Percentiles rank a stretch among this genome's conserved stretches.
phyloP scores from a whole-genome alignment of 2,888 invertebrate genomes.

The Nesidiocoris tenuis region DNA sequence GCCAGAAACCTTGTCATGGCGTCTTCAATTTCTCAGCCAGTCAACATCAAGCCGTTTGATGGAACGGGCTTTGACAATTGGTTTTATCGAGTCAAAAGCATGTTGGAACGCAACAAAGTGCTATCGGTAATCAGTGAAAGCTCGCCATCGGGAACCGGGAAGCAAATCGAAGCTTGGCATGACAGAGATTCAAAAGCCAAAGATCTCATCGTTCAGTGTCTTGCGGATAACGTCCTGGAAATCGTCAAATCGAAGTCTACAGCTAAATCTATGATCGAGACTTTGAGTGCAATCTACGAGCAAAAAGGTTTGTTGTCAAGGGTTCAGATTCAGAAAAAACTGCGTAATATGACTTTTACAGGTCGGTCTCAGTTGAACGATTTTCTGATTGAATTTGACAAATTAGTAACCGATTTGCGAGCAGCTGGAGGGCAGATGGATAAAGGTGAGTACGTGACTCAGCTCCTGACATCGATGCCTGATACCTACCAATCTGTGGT shows the following conservation, averaged over 20 bases:
- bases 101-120: slow-evolving; percentile 1
- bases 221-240: slow-evolving; percentile 14
- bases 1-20: too few species aligned
- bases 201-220: slow-evolving; percentile 20
- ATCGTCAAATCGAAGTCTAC: slow-evolving; percentile 1
- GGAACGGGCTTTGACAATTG: slow-evolving; percentile 15
- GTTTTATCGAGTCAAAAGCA: slow-evolving; percentile 11
- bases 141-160: background rate
- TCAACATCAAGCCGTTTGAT: slow-evolving; percentile 21
- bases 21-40: too few species aligned
- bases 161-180: background rate
- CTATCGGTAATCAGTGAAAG: background rate
- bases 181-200: slow-evolving; percentile 12
- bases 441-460: background rate
- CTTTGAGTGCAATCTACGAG: slow-evolving; percentile 5
- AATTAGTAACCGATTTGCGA: background rate
- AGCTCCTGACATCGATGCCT: slow-evolving; percentile 10
- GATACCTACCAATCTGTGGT: background rate
- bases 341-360: slow-evolving; percentile 7
- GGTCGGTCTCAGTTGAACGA: background rate
- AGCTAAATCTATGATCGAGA: slow-evolving; percentile 4
- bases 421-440: background rate
- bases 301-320: background rate
- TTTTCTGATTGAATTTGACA: slow-evolving; percentile 4
- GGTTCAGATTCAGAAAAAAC: background rate